Evolutionary conservation across 1,140 invertebrate species (phyloP).

Genomic region (Papilio machaon): DNA sequence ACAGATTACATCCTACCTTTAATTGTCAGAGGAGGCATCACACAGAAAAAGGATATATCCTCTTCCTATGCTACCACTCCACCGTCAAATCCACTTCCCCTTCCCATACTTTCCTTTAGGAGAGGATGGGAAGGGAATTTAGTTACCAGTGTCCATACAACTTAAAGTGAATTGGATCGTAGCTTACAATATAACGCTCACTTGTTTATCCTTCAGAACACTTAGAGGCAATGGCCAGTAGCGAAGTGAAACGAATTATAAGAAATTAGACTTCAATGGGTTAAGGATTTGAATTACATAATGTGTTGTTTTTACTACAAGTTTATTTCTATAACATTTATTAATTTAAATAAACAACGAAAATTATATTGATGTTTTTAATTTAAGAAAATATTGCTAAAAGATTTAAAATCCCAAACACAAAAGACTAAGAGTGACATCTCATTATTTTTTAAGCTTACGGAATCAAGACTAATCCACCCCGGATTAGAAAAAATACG

Average conservation of each 20-base stretch:
- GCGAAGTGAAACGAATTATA: slow-evolving; percentile 39
- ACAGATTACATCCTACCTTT: too few relatives aligned
- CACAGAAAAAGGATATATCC: too few relatives aligned
- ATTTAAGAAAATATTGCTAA: background rate
- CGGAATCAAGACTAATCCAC: background rate
- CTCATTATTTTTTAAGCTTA: slow-evolving; percentile 14
- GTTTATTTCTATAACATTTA: too few relatives aligned
- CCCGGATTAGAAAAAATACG: background rate
- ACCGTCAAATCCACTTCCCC: too few relatives aligned
- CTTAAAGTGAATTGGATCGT: slow-evolving; percentile 47
- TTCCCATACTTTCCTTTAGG: too few relatives aligned
- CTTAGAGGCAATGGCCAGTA: slow-evolving; percentile 48
- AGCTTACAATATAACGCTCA: slow-evolving; percentile 42
- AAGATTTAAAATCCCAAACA: background rate
- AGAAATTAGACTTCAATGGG: too few relatives aligned
- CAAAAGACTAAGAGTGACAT: background rate
- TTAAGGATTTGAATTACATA: too few relatives aligned
- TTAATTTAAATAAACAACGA: background rate
- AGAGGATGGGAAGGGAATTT: background rate
- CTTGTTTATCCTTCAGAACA: slow-evolving; percentile 44
- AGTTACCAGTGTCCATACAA: slow-evolving; percentile 33
- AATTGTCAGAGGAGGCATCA: too few relatives aligned
- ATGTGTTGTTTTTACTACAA: too few relatives aligned
- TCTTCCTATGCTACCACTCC: too few relatives aligned
- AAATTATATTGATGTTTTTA: background rate